Evolutionary conservation across 2,113 vertebrate species (phyloP), one percentile per base, ranked within the genome.

Genomic region (Myrmophylax atrothorax): DNA sequence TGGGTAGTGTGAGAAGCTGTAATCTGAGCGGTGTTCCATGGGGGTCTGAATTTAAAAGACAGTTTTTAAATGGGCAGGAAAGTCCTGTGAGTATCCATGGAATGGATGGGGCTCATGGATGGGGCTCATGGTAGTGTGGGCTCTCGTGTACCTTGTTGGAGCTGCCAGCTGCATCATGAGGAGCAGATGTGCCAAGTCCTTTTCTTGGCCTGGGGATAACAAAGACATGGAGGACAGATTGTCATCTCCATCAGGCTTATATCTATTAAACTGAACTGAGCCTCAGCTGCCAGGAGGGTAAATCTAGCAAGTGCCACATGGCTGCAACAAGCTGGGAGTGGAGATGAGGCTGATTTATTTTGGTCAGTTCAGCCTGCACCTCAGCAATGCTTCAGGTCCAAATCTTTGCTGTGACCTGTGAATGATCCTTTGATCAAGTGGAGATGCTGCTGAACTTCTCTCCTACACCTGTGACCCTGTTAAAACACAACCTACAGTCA

Each of bases 91-190:
- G 40, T 22, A 44, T 74, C 44, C 26, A 6, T 5, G 18, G 42
- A 42, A 37, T 49, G 46, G 19, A 58, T 1, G 2, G 68, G 28
- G 10, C 15, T 73, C 2, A 0, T 7, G 49, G 56, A 64, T 1
- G 2, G 55, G 18, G 14, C 28, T 82, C 1, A 0, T 9, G n/a
- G n/a, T 82, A n/a, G 10, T 0, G 0, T 44, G 42, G 31, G 31
- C 24, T 70, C 46, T 69, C 37, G 3, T 31, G 49, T 22, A 15
- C 26, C 70, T 58, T 14, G 1, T 8, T 62, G 23, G 38, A 73
- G 6, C 49, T 47, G 42, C 68, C 62, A 53, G 42, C 31, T 37
- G 29, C 37, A 35, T 59, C 18, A 52, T 0, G 0, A 82, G 64
- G 23, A 84, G 22, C 50, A 74, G 37, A 28, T 84, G 37, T 10